Base-by-base conservation (phyloP, 2,113 vertebrate genomes). In the Zootoca vivipara region DNA sequence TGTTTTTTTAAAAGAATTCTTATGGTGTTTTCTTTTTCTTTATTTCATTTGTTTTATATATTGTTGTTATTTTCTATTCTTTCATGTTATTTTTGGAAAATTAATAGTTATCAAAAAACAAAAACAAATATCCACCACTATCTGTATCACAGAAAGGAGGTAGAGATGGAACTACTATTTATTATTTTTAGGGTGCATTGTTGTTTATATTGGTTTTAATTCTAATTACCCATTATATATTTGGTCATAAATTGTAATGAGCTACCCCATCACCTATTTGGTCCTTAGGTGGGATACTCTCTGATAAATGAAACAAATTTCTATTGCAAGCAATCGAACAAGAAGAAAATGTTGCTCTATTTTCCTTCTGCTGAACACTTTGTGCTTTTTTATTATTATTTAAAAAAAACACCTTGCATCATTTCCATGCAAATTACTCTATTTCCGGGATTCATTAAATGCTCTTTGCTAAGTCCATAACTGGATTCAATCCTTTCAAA, bases 351-450 rank as follows among this genome's bases (percentile, higher is more conserved):
- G 13, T 82, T 38, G 20, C 42, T 82, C 56, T 89, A 46, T 92
- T 87, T 40, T 7, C 0, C 5, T 75, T 33, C 69, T 9, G 30
- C 91, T 93, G 89, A 1, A 89, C 91, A 95, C 72, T 91, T 90
- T 89, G 5, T 74, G 83, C 75, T 85, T 62, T 62, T 1, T 62
- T 52, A 10, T 46, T 52, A 52, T 52, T 52, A 52, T 52, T 52
- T 12, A 89, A 83, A 40, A 24, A 3, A 5, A n/a, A n/a, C 92
- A 94, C 88, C 58, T 92, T 84, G 89, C 81, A 4, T 46, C 91
- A 96, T 96, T 97, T 95, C 92, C 87, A 96, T 96, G 92, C 83
- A 97, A 96, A 96, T 96, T 95, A 93, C 87, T 72, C 82, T 38
- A 94, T 93, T 90, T 91, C 35, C 83, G 91, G 84, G 67, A 92